Evolutionary conservation across 2,888 invertebrate genomes (phyloP), one percentile per base, ranked within the genome.

Genomic region (Hermaeophaga mercurialis): DNA sequence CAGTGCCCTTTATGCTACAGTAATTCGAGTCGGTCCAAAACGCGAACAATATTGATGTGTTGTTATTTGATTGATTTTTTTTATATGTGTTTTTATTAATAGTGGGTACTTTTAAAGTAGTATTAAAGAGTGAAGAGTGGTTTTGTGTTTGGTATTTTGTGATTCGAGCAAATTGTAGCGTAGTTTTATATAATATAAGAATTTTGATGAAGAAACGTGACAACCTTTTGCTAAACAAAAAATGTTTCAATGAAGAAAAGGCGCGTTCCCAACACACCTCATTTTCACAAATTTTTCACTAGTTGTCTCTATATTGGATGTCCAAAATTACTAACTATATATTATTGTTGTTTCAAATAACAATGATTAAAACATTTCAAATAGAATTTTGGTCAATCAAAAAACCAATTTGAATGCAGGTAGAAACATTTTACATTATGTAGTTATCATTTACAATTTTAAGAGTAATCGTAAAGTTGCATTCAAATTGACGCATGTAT

Each of bases 191-290:
- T 31, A 3, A 48, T 38, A 26, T 38, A 38, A 33, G 19, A 14
- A 19, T 41, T 43, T 18, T 33, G 19, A 46, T 52, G 49, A 56
- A 53, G 34, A 59, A 59, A 54, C 54, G 59, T 59, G 59, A 59
- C 59, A 49, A 59, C 56, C 59, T 59, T 41, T 52, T 44, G 41
- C 19, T 56, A 43, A 54, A 53, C 56, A 31, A 38, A 45, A 45
- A 38, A 50, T 50, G 38, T 33, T 38, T 47, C 15, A 24, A 14
- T 24, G 14, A 43, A 18, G 55, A 56, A 56, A 56, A 56, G 59
- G 49, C 60, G 60, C 63, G 55, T 57, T 60, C 58, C 60, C 54
- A 58, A 63, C 60, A 63, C 54, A 39, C 60, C 49, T 58, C 54
- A 52, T 50, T 59, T 41, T 50, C 60, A 63, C 58, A 57, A 43